These are phyloP conservation scores for Ellobium chinense DNA, from an alignment of 2,888 invertebrate species.

Conservation along the genomic window DNA sequence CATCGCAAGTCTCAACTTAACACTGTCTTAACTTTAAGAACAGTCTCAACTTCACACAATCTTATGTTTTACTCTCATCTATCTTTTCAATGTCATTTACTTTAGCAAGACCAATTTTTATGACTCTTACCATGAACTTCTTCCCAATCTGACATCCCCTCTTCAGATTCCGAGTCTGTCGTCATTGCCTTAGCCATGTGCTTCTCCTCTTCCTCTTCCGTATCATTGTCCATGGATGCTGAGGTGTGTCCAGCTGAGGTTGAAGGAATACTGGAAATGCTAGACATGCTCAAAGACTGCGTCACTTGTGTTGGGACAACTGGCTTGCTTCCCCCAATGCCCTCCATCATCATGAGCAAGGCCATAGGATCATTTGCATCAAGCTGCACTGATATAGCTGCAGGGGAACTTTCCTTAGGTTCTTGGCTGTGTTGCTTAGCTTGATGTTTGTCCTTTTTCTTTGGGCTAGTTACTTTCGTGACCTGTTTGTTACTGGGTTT, in stretches of 20 bases:
- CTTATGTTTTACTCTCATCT: no score
- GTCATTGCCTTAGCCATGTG: not conserved
- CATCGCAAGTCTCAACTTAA: no score
- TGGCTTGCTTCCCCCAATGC: not conserved
- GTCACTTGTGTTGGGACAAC: not conserved
- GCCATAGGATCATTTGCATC: constrained; percentile 40
- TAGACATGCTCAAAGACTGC: no score
- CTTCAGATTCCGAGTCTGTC: constrained; percentile 21
- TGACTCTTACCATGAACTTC: constrained; percentile 48
- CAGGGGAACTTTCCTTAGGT: not conserved
- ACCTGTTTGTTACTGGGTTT: not conserved
- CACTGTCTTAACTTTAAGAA: no score
- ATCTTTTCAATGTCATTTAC: no score
- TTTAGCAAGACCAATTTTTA: no score
- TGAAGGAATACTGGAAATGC: not conserved
- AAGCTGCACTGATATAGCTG: not conserved
- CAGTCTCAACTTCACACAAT: no score
- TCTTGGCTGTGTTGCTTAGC: not conserved
- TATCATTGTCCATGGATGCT: not conserved
- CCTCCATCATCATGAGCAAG: constrained; percentile 51
- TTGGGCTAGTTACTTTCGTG: not conserved
- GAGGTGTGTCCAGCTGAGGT: not conserved
- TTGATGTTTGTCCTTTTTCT: not conserved
- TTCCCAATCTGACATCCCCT: constrained; percentile 51
- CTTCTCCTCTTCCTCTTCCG: not conserved